phyloP scores from a whole-genome alignment of 2,113 vertebrate species.

The Gracilinanus agilis region DNA sequence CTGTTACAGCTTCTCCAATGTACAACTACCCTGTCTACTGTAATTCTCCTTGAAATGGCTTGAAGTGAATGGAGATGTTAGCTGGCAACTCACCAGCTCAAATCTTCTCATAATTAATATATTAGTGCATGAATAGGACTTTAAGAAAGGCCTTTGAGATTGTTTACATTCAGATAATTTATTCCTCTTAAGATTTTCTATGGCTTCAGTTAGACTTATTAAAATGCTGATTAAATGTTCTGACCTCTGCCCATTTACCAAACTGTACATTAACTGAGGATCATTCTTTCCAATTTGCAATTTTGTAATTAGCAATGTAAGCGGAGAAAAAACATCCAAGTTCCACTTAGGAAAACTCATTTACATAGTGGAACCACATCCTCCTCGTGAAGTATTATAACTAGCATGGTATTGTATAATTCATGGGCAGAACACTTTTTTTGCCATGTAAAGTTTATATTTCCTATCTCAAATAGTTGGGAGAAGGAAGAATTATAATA shows the following conservation, averaged over 20 bases:
- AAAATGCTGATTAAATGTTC: slow-evolving; percentile 49
- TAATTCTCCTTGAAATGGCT: slow-evolving; percentile 15
- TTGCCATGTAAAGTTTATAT: neutral
- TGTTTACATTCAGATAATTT: slow-evolving; percentile 35
- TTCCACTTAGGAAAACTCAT: slow-evolving; percentile 14
- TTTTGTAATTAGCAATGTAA: slow-evolving; percentile 35
- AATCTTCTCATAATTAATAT: slow-evolving; percentile 21
- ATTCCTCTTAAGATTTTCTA: slow-evolving; percentile 10
- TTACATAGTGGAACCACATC: slow-evolving; percentile 24
- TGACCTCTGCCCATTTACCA: slow-evolving; percentile 32
- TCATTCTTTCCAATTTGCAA: slow-evolving; percentile 8
- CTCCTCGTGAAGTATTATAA: neutral
- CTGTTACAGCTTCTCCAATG: neutral
- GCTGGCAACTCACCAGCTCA: neutral
- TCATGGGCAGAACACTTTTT: neutral
- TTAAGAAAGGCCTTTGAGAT: slow-evolving; percentile 7
- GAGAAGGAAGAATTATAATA: neutral
- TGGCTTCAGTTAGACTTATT: neutral
- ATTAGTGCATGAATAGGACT: neutral
- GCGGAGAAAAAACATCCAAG: neutral
- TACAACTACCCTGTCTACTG: neutral
- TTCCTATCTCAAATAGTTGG: neutral
- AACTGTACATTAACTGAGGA: slow-evolving; percentile 28
- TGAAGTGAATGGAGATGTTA: slow-evolving; percentile 9
- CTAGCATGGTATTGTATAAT: neutral